Evolutionary conservation across 1,140 invertebrate genomes (phyloP), one percentile per base, ranked within the genome.

Genomic region (Thereuonema tuberculata): DNA sequence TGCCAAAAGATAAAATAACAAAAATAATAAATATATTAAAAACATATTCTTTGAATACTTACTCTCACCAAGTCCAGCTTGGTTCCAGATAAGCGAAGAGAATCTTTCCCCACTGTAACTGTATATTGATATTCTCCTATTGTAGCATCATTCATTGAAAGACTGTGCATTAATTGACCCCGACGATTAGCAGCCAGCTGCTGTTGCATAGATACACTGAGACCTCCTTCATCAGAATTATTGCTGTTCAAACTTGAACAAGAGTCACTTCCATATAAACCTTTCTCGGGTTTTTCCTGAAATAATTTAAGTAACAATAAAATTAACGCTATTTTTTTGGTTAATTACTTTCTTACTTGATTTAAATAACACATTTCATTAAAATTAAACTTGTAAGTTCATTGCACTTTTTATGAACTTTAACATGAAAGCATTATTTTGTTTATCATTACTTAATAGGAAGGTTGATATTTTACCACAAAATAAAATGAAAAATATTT

Each of bases 121-220:
- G 87, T 88, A 71, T 89, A 87, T 68, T 87, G 87, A 73, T 87
- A 90, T 76, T 91, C 87, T 68, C 84, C 84, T 70, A 89, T 76
- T 65, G 81, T 83, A 66, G 86, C 85, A 75, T 89, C 87, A 72
- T 85, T 86, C 64, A 85, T 85, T 62, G 86, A 87, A 68, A 84
- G 81, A 74, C 85, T 88, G 73, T 87, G 85, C 64, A 85, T 76
- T 56, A 88, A 74, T 58, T 67, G 55, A 64, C 67, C 67, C n/a
- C 64, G 66, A 9, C 69, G 63, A 47, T 73, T 71, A 43, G 9
- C 14, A 12, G 49, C 9, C 9, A 9, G 15, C 5, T 24, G 49
- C 5, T 28, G 28, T 5, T 26, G 53, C 9, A 26, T 14, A 25
- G 28, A 5, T 12, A 23, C 24, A 15, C 56, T 20, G 46, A 23